Evolutionary conservation across 2,113 vertebrate species (phyloP).

Genomic region (Lepus timidus): DNA sequence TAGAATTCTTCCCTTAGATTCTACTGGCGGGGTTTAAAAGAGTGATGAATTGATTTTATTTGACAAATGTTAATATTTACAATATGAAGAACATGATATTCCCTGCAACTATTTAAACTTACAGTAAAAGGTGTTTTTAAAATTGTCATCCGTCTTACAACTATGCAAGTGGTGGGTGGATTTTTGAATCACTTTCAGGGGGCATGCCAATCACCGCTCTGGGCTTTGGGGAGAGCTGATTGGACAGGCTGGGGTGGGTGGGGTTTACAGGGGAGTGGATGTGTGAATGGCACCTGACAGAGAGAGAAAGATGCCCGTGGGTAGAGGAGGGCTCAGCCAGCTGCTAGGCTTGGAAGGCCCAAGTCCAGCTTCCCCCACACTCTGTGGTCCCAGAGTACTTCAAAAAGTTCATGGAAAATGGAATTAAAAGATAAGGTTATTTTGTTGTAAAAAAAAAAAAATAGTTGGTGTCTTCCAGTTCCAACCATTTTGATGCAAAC

Average conservation of each 20-base stretch:
- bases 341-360: not conserved
- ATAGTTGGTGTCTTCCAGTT: too few species aligned
- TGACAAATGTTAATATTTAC: conserved; percentile 57
- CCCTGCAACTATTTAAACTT: conserved; percentile 53
- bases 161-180: not conserved
- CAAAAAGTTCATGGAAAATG: too few species aligned
- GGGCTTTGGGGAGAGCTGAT: not conserved
- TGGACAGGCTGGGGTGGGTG: not conserved
- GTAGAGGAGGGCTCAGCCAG: not conserved
- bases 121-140: not conserved
- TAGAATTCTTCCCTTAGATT: conserved; percentile 27
- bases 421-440: too few species aligned
- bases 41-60: conserved; percentile 53
- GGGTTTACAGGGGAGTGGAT: not conserved
- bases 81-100: conserved; percentile 45
- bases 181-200: conserved; percentile 28
- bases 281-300: not conserved
- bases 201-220: not conserved
- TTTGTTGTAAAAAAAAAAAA: too few species aligned
- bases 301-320: conserved; percentile 33
- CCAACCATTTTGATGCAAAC: too few species aligned
- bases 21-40: not conserved
- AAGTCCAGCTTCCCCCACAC: not conserved
- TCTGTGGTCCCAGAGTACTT: not conserved
- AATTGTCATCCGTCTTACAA: not conserved